A percentile compares a stretch with the other conserved stretches of the same genome.
phyloP scores from a whole-genome alignment of 2,888 invertebrate genomes.

The Acronicta aceris region DNA sequence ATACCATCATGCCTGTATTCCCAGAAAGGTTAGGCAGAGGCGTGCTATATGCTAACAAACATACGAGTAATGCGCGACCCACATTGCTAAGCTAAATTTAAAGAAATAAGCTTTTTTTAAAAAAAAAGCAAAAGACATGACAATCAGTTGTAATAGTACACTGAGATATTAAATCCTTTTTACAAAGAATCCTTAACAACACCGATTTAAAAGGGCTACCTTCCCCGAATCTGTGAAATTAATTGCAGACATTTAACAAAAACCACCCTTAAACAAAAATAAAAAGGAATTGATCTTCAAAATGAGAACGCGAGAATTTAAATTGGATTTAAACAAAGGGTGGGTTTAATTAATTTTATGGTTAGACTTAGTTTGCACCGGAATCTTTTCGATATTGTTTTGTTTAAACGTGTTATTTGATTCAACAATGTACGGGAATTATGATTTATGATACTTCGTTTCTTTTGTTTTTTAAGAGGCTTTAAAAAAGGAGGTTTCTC shows the following conservation, averaged over 20 bases:
- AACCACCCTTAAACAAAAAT: constrained; percentile 10
- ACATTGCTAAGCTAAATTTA: too few relatives aligned
- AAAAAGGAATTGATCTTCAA: constrained; percentile 32
- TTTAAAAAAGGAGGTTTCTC: too few relatives aligned
- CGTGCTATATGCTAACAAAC: too few relatives aligned
- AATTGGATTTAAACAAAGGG: constrained; percentile 48
- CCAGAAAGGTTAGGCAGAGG: too few relatives aligned
- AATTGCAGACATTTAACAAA: constrained; percentile 29
- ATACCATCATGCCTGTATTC: too few relatives aligned
- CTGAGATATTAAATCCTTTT: constrained; percentile 4
- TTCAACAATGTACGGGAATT: not conserved
- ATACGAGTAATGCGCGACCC: too few relatives aligned
- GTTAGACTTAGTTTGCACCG: constrained; percentile 30
- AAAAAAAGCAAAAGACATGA: too few relatives aligned
- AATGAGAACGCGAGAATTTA: constrained; percentile 29
- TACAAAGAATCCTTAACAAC: not conserved
- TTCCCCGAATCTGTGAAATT: constrained; percentile 1
- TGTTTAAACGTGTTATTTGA: constrained; percentile 9
- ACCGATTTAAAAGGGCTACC: not conserved
- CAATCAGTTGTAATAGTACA: too few relatives aligned
- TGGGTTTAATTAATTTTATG: constrained; percentile 43
- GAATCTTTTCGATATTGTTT: constrained; percentile 19
- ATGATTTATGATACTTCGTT: not conserved
- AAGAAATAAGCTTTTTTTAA: too few relatives aligned
- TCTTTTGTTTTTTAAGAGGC: not conserved